Base-by-base conservation (phyloP, 2,113 vertebrate genomes). In the Tragelaphus scriptus region DNA sequence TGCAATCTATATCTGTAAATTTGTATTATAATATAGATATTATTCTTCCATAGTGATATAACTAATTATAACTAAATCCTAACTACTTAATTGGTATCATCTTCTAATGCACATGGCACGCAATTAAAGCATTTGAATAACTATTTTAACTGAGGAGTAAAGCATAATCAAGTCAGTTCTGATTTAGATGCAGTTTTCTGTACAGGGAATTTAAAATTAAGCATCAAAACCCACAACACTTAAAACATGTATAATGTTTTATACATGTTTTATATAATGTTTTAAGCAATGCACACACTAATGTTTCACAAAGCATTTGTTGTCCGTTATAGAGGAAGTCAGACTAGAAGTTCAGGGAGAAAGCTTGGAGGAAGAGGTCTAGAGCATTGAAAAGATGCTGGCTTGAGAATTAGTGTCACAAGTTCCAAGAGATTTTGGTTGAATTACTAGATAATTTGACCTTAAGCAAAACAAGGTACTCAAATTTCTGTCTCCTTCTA, bases 31-130 rank as follows among this genome's bases (percentile, higher is more conserved):
- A 81, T 90, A 91, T 21, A 93, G 51, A 77, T 92, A 61, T n/a
- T 82, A 86, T 93, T 95, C 47, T 91, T 96, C 82, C 51, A 75
- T 51, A 88, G 75, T 40, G 8, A 65, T 16, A 77, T 68, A 97
- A 88, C 88, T 91, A 95, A 94, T 94, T 84, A 89, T 28, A 95
- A 81, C 84, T 97, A 95, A 98, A 84, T 97, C 40, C 63, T 95
- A 98, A 98, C 89, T 79, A 92, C 93, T 97, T 97, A 97, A 98
- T 97, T 97, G 94, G 40, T 32, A 94, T 97, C 97, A 98, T 98
- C 75, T 97, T 98, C 98, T 96, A 94, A 88, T 95, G 79, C 53
- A 96, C 53, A 84, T 13, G 13, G 40, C 36, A 91, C 88, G 96
- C 86, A 93, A 97, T 97, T 98, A 93, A 95, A 95, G 25, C 97